Evolutionary conservation across 1,140 invertebrate genomes (phyloP).

Genomic region (Manduca sexta): DNA sequence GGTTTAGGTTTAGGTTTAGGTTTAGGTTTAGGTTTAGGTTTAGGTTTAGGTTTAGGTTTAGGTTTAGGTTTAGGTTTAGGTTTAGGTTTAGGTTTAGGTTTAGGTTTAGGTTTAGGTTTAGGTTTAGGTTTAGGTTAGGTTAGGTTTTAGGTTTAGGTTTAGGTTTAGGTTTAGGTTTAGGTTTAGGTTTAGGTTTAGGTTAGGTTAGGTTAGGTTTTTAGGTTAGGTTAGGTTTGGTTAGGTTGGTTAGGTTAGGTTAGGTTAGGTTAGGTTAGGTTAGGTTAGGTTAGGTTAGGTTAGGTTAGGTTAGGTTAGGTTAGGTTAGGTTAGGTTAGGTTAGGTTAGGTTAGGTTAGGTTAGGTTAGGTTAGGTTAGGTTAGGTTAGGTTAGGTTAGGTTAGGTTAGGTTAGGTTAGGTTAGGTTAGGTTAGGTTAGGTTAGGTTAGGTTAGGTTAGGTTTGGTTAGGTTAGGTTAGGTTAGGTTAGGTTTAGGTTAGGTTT

Average conservation of each 20-base stretch:
- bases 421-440: conserved; percentile 11
- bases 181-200: too few species aligned
- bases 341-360: conserved; percentile 21
- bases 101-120: too few species aligned
- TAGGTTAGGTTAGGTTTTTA: conserved; percentile 8
- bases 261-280: conserved; percentile 18
- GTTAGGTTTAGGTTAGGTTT: not conserved
- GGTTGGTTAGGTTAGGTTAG: conserved; percentile 13
- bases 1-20: too few species aligned
- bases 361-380: conserved; percentile 13
- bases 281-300: conserved; percentile 17
- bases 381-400: conserved; percentile 20
- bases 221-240: conserved; percentile 5
- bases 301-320: conserved; percentile 15
- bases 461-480: too few species aligned
- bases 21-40: too few species aligned
- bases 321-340: conserved; percentile 21
- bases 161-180: not conserved
- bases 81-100: too few species aligned
- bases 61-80: too few species aligned
- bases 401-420: conserved; percentile 9
- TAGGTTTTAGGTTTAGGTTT: too few species aligned
- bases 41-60: too few species aligned
- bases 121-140: too few species aligned
- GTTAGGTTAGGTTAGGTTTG: conserved; percentile 7